Evolutionary conservation across 2,113 vertebrate genomes (phyloP).

Genomic region (Perca fluviatilis): DNA sequence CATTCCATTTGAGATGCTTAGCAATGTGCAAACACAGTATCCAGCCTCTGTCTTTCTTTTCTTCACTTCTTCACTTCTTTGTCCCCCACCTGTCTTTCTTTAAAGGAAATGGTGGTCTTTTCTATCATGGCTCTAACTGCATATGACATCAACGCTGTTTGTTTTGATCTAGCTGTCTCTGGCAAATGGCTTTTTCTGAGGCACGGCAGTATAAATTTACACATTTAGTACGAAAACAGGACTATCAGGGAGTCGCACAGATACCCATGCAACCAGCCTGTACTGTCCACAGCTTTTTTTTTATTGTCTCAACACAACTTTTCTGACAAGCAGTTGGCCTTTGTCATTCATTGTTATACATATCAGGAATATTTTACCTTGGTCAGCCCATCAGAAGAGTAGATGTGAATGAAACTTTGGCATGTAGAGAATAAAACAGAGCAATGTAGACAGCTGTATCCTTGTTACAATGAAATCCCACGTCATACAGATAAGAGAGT

Average conservation of each 20-base stretch:
- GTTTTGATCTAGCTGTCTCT: slow-evolving; percentile 70
- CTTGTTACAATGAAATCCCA: slow-evolving; percentile 21
- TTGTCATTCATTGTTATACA: slow-evolving; percentile 25
- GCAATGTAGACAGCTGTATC: slow-evolving; percentile 14
- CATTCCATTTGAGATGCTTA: slow-evolving; percentile 54
- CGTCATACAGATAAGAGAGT: slow-evolving; percentile 14
- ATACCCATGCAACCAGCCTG: slow-evolving; percentile 1
- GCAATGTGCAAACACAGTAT: slow-evolving; percentile 41
- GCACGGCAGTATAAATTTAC: slow-evolving; percentile 35
- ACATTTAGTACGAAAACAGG: slow-evolving; percentile 43
- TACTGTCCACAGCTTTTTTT: slow-evolving; percentile 1
- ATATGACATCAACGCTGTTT: slow-evolving; percentile 51
- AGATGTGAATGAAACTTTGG: neutral
- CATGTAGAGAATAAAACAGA: slow-evolving; percentile 26
- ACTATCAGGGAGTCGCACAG: slow-evolving; percentile 20
- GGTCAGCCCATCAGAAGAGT: neutral
- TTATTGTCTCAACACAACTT: slow-evolving; percentile 26
- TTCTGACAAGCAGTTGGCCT: slow-evolving; percentile 27
- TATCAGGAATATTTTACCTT: slow-evolving; percentile 29
- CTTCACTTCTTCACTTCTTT: slow-evolving; percentile 17
- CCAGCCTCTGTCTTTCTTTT: slow-evolving; percentile 13
- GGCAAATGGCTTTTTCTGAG: slow-evolving; percentile 63
- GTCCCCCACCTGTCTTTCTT: slow-evolving; percentile 13
- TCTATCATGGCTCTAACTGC: slow-evolving; percentile 55
- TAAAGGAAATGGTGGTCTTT: slow-evolving; percentile 46